Conservation (phyloP, 2,888 invertebrate species). For the Eupithecia inturbata region DNA sequence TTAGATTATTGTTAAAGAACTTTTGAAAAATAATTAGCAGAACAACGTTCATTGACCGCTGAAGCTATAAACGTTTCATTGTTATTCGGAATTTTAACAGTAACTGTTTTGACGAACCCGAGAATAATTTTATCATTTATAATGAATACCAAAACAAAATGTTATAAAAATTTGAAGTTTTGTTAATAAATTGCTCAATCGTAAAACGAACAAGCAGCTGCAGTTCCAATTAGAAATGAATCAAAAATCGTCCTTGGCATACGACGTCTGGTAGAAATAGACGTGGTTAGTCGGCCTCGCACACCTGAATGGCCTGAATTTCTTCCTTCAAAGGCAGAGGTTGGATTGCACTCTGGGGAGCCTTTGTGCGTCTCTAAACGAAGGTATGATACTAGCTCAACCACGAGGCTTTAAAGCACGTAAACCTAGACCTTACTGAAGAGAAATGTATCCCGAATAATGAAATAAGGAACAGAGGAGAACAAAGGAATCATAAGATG, state of each 20-base stretch:
- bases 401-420: slow-evolving; percentile 21
- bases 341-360: slow-evolving; percentile 52
- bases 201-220: not conserved
- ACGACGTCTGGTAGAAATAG: slow-evolving; percentile 17
- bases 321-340: slow-evolving; percentile 57
- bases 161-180: not conserved
- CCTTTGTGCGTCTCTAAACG: slow-evolving; percentile 50
- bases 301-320: slow-evolving; percentile 60
- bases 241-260: slow-evolving; percentile 16
- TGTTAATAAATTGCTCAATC: not conserved
- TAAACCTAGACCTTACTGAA: slow-evolving; percentile 9
- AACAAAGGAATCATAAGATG: slow-evolving; percentile 29
- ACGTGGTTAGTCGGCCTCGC: slow-evolving; percentile 37
- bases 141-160: not conserved
- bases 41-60: not conserved
- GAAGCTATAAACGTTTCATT: not conserved
- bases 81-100: not conserved
- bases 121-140: not conserved
- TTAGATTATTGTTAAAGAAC: not conserved
- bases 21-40: not conserved
- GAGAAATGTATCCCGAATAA: not conserved
- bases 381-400: slow-evolving; percentile 23
- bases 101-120: not conserved
- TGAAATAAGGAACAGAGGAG: not conserved
- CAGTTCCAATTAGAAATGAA: slow-evolving; percentile 3